These are phyloP conservation scores for Tanytarsus gracilentus DNA, from an alignment of 2,888 invertebrate genomes.

Conservation along the genomic window DNA sequence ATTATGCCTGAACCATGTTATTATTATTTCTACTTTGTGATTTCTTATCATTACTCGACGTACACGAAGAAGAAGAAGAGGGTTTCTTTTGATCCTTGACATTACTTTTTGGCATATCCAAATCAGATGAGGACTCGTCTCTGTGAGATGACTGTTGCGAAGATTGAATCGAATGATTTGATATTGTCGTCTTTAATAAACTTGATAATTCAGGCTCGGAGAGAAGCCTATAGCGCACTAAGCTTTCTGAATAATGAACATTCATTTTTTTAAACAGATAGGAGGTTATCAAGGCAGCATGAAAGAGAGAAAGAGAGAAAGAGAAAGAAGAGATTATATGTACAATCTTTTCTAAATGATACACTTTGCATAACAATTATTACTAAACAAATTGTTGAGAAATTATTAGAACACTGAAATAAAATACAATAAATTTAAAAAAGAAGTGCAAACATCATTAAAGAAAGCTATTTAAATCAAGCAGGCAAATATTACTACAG, in stretches of 20 bases:
- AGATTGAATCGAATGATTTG: conserved; percentile 18
- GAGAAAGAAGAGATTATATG: not conserved
- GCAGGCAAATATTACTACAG: too few species aligned
- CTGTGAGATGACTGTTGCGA: conserved; percentile 4
- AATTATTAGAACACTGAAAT: too few species aligned
- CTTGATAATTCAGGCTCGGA: conserved; percentile 23
- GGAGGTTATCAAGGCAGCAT: not conserved
- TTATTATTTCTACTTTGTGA: conserved; percentile 26
- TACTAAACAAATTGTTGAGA: not conserved
- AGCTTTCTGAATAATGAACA: conserved; percentile 25
- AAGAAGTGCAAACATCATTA: too few species aligned
- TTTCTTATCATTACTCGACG: conserved; percentile 20
- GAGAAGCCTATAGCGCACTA: conserved; percentile 24
- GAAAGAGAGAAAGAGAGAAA: not conserved
- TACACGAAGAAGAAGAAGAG: not conserved
- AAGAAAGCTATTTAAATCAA: too few species aligned
- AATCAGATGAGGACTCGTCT: not conserved
- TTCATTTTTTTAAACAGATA: not conserved
- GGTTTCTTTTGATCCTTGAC: not conserved
- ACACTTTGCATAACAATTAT: not conserved
- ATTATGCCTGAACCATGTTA: conserved; percentile 12
- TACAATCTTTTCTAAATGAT: not conserved
- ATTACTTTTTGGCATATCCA: conserved; percentile 5
- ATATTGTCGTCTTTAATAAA: conserved; percentile 21
- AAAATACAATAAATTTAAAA: too few species aligned